Conservation (phyloP, 2,113 vertebrate genomes). For the Balaeniceps rex region DNA sequence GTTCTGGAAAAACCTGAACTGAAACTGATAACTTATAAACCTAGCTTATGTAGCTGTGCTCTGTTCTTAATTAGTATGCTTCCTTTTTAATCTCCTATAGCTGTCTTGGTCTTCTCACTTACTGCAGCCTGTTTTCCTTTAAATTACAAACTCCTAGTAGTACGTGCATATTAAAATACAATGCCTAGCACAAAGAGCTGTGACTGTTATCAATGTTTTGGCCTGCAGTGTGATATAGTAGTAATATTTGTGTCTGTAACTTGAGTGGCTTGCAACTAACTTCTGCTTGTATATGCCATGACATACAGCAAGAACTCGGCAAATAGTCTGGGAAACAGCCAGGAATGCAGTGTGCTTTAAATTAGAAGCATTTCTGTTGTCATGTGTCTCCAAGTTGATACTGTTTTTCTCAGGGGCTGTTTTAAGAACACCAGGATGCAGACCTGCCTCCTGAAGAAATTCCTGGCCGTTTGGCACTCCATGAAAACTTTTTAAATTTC, state of each 20-base stretch:
- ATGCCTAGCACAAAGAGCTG: neutral
- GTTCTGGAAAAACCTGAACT: neutral
- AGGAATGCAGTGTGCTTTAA: neutral
- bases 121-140: neutral
- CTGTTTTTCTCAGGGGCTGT: neutral
- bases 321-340: neutral
- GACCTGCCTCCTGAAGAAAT: neutral
- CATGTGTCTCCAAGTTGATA: neutral
- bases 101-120: neutral
- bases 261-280: neutral
- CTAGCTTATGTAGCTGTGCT: neutral
- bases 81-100: neutral
- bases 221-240: neutral
- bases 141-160: too few relatives aligned
- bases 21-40: neutral
- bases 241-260: neutral
- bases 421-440: neutral
- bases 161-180: neutral
- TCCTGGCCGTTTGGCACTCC: neutral
- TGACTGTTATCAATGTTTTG: neutral
- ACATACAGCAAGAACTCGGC: neutral
- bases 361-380: neutral
- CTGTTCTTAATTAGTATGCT: neutral
- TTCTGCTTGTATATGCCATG: neutral
- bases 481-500: neutral